Base-by-base conservation (phyloP, 2,113 vertebrate species). In the Alectura lathami region DNA sequence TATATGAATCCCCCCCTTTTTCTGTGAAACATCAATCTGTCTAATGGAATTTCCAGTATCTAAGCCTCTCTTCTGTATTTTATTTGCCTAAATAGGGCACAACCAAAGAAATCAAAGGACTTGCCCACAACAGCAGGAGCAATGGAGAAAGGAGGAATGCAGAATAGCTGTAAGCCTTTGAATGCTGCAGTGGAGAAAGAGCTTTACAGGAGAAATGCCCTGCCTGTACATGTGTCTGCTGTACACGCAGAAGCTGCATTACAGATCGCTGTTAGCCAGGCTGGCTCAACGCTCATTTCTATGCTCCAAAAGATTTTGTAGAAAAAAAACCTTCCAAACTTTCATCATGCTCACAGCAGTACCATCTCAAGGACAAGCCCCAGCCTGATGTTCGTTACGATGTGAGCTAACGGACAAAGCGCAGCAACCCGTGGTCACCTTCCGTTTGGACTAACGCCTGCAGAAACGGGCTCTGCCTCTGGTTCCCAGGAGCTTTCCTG, bases 331-430 rank as follows among this genome's bases (percentile, higher is more conserved):
- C 54, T 79, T 75, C 54, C 62, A 56, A 43, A 83, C 50, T 42
- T 17, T 50, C 73, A 38, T 36, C 30, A 5, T 0, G 0, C 3
- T 0, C 22, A 34, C 79, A 68, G 60, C 53, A 34, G 27, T 22
- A 24, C 47, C 40, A n/a, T 62, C 22, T 18, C 26, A 43, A 48
- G 34, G 34, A 53, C 0, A 2, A 72, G 21, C 20, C n/a, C n/a
- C 30, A 27, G 51, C 13, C 20, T 3, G 0, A 8, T 0, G 0
- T 24, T 75, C 54, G 23, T 32, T 32, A 42, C 38, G 13, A 38
- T 0, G 1, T 20, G 26, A 54, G 66, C n/a, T 27, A 42, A 24
- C 1, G 23, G n/a, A 27, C 29, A 66, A 53, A 0, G 0, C 0
- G 0, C n/a, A 53, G 51, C n/a, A 47, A 30, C 21, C 38, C 0